These are phyloP conservation scores for Drosophila repletoides DNA, from an alignment of 1,140 invertebrate genomes.

Conservation along the genomic window DNA sequence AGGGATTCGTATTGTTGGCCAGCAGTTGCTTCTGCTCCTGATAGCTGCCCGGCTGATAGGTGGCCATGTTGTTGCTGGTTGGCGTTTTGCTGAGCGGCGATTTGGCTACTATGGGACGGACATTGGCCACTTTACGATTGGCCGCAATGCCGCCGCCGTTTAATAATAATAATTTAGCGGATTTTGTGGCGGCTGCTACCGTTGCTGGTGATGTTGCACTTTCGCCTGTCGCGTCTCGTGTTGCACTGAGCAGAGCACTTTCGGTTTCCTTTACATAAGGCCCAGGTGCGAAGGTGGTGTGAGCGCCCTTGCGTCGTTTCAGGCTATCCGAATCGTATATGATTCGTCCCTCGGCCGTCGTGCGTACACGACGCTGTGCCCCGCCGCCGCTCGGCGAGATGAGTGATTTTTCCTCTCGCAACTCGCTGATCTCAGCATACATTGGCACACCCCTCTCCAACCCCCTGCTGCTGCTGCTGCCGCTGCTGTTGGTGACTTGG, in stretches of 20 bases:
- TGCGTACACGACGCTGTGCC: constrained; percentile 87
- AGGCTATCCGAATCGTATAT: constrained; percentile 95
- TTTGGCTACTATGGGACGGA: constrained; percentile 71
- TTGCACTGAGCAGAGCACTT: constrained; percentile 71
- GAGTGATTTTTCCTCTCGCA: constrained; percentile 70
- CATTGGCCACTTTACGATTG: constrained; percentile 78
- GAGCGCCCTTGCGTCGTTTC: constrained; percentile 89
- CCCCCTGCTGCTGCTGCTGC: neutral
- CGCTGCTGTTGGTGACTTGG: too few species aligned
- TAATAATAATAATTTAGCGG: constrained; percentile 64
- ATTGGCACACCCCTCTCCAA: constrained; percentile 54
- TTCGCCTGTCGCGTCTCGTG: constrained; percentile 49
- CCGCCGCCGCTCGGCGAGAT: constrained; percentile 35
- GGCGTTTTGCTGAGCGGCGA: constrained; percentile 52
- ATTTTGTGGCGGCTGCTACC: constrained; percentile 42
- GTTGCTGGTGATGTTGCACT: constrained; percentile 54
- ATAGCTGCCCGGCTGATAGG: constrained; percentile 51
- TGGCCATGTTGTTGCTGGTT: constrained; percentile 28
- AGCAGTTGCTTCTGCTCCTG: constrained; percentile 72
- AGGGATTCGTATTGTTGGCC: constrained; percentile 77
- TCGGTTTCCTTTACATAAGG: constrained; percentile 88
- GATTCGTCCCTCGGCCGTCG: constrained; percentile 94
- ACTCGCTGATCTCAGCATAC: constrained; percentile 79
- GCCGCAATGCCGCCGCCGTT: constrained; percentile 53
- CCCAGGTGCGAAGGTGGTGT: constrained; percentile 93